Percentiles rank a stretch among this genome's conserved stretches.
Evolutionary conservation across 2,888 invertebrate genomes (phyloP).

Genomic region (Melikaiella ostensackeni): DNA sequence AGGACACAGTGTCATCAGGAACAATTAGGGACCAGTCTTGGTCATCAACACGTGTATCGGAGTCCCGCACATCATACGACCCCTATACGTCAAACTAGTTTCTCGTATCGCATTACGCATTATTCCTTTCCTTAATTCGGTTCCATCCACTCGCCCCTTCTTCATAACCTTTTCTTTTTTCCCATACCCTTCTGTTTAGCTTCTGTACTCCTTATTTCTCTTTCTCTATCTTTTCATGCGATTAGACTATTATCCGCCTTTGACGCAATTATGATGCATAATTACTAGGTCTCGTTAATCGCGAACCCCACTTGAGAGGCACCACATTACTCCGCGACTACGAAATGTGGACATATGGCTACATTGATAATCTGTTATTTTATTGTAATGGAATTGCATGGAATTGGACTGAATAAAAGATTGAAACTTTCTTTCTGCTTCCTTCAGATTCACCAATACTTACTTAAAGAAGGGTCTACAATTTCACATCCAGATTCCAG

Average conservation of each 20-base stretch:
- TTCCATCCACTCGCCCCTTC: constrained; percentile 44
- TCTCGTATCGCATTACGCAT: constrained; percentile 51
- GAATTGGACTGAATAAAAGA: background rate
- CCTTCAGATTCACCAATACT: no score
- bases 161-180: background rate
- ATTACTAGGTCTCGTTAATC: constrained; percentile 67
- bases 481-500: background rate
- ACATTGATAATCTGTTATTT: no score
- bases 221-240: constrained; percentile 50
- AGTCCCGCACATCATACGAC: constrained; percentile 22
- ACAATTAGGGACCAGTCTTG: constrained; percentile 71
- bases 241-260: constrained; percentile 66
- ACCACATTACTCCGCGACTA: constrained; percentile 14
- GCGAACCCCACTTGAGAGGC: constrained; percentile 52
- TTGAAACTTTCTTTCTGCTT: background rate
- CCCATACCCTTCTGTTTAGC: constrained; percentile 4
- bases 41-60: constrained; percentile 62
- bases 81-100: constrained; percentile 45
- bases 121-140: constrained; percentile 64
- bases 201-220: constrained; percentile 9
- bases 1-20: constrained; percentile 70
- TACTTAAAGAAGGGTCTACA: no score
- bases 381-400: background rate
- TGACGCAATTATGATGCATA: constrained; percentile 66
- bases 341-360: background rate